Conservation (phyloP, 2,888 invertebrate species). For the Leptothorax acervorum region DNA sequence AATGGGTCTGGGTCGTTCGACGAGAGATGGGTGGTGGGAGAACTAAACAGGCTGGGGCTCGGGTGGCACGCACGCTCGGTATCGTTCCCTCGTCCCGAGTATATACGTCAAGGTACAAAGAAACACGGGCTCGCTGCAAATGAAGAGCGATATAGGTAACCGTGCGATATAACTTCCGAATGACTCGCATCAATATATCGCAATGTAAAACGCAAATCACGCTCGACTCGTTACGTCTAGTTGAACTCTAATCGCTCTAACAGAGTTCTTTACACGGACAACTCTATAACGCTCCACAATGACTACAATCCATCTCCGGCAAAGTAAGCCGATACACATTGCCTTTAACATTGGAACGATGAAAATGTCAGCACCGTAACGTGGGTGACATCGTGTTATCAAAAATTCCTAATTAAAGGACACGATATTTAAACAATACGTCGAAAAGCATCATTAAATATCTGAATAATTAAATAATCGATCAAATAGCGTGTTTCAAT, state of each 20-base stretch:
- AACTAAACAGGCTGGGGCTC: slow-evolving; percentile 64
- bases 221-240: slow-evolving; percentile 25
- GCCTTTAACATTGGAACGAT: slow-evolving; percentile 5
- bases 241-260: slow-evolving; percentile 30
- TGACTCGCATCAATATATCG: slow-evolving; percentile 32
- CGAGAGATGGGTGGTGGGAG: slow-evolving; percentile 46
- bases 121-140: slow-evolving; percentile 44
- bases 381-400: not conserved
- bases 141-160: not conserved
- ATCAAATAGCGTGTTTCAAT: not conserved
- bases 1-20: slow-evolving; percentile 68
- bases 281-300: slow-evolving; percentile 14
- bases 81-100: slow-evolving; percentile 43
- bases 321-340: not conserved
- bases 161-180: slow-evolving; percentile 34
- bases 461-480: slow-evolving; percentile 17
- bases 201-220: slow-evolving; percentile 35
- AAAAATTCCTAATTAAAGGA: not conserved
- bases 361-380: not conserved
- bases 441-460: not conserved
- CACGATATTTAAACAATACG: not conserved
- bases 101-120: slow-evolving; percentile 41
- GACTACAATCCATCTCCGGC: not conserved
- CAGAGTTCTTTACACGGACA: slow-evolving; percentile 27
- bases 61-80: slow-evolving; percentile 27